Percentiles rank a stretch among this genome's conserved stretches.
These are phyloP conservation scores for Melinaea menophilus DNA, from an alignment of 2,888 invertebrate genomes.

Conservation along the genomic window DNA sequence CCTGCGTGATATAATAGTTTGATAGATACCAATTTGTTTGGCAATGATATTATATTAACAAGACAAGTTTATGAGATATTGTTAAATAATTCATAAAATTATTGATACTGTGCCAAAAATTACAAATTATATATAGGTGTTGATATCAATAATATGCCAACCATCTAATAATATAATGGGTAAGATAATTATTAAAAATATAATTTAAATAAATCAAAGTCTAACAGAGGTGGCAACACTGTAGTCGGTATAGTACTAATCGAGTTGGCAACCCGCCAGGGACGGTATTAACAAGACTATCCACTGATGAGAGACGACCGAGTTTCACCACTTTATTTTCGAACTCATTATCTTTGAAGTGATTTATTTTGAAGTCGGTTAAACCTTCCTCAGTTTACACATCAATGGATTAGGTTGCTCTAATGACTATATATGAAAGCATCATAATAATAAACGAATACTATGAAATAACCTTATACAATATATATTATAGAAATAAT, in stretches of 20 bases:
- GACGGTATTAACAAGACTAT: constrained; percentile 52
- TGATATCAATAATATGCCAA: constrained; percentile 36
- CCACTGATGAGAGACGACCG: constrained; percentile 61
- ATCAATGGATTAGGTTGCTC: constrained; percentile 60
- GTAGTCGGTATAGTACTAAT: constrained; percentile 51
- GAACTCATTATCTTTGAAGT: constrained; percentile 74
- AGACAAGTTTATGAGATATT: constrained; percentile 41
- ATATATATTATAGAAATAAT: no score
- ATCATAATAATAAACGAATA: constrained; percentile 11
- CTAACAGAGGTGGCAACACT: constrained; percentile 48
- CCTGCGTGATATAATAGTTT: neutral
- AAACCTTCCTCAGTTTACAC: constrained; percentile 50
- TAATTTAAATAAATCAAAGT: constrained; percentile 31
- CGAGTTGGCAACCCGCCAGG: constrained; percentile 64
- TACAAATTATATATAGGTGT: constrained; percentile 23
- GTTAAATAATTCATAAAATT: constrained; percentile 57
- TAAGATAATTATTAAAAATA: constrained; percentile 42
- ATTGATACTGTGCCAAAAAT: constrained; percentile 60
- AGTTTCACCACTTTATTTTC: constrained; percentile 71
- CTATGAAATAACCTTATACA: no score
- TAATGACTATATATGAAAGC: constrained; percentile 59
- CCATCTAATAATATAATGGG: constrained; percentile 32
- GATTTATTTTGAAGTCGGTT: constrained; percentile 66
- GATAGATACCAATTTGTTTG: neutral
- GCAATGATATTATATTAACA: constrained; percentile 38